Evolutionary conservation across 2,113 vertebrate species (phyloP), one percentile per base, ranked within the genome.

Genomic region (Protobothrops flavoviridis): DNA sequence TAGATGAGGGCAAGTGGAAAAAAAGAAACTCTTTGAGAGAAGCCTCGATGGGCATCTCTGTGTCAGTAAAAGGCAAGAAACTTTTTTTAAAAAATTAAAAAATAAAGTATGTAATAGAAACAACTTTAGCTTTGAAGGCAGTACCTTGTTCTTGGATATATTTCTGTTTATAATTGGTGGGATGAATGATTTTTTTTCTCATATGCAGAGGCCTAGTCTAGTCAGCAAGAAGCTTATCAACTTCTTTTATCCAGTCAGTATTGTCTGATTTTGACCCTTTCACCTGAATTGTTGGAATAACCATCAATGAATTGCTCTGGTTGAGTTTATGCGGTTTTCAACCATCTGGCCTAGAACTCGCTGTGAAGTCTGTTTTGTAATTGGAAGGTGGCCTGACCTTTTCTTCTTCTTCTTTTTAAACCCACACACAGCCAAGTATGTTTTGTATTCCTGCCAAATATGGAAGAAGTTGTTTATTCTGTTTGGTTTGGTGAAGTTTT

Each of bases 1-100:
- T 98, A 4, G 99, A 99, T 0, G 99, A 99, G 90, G 99, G 99
- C 88, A 98, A 98, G 96, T 99, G 99, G 99, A 99, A 98, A 98
- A 99, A 98, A 98, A 98, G 98, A 96, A 99, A 98, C 64, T 95
- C 98, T 0, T 98, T 99, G 57, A 97, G 99, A 0, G 99, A 99
- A 94, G 98, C 99, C 0, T 97, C 99, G 93, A 99, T 99, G 99
- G 99, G 99, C 64, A 97, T 99, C 91, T 98, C 99, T 0, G 97
- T 99, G 95, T 98, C 97, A 0, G 98, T 98, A n/a, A 99, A 99
- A 99, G 99, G 99, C 98, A 97, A 97, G 97, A 93, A 92, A 92
- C 52, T 92, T 55, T 50, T 20, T 1, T 1, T 69, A 50, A n/a
- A 20, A 69, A 69, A n/a, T 1, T 7, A 59, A 50, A 50, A 50